phyloP scores from a whole-genome alignment of 92 coral and sea anemone genomes.

The Blastomussa wellsi region DNA sequence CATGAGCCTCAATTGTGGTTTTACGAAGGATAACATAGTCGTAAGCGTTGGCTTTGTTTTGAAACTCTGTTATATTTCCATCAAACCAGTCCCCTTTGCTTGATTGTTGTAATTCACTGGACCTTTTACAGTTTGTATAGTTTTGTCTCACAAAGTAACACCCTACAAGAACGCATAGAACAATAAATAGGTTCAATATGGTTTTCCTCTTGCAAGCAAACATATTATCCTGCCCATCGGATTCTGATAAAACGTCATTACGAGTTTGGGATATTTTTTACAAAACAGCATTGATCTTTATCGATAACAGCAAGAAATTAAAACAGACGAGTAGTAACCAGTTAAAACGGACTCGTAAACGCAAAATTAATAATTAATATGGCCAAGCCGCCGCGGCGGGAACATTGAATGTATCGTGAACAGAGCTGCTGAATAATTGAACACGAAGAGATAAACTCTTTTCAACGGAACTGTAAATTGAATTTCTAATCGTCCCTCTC shows the following conservation, averaged over 20 bases:
- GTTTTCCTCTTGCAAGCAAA: constrained; percentile 1
- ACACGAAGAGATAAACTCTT: background rate
- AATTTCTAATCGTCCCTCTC: too few relatives aligned
- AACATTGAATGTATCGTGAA: background rate
- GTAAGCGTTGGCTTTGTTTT: constrained; percentile 13
- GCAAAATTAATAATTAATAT: background rate
- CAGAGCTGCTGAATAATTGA: background rate
- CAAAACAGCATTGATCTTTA: background rate
- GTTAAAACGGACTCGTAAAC: background rate
- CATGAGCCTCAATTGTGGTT: constrained; percentile 20
- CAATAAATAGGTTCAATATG: background rate
- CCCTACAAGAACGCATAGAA: constrained; percentile 18
- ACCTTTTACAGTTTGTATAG: background rate
- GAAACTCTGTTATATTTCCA: constrained; percentile 44
- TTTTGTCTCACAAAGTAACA: background rate
- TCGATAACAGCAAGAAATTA: background rate
- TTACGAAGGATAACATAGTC: constrained; percentile 34
- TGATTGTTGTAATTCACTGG: background rate
- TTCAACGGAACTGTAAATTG: background rate
- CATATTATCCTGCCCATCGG: background rate
- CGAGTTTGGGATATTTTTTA: background rate
- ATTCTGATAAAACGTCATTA: constrained; percentile 10
- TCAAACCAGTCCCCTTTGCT: constrained; percentile 39
- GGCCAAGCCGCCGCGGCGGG: background rate
- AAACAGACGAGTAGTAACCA: background rate